Evolutionary conservation across 2,888 invertebrate genomes (phyloP), one percentile per base, ranked within the genome.

Genomic region (Antheraea yamamai): DNA sequence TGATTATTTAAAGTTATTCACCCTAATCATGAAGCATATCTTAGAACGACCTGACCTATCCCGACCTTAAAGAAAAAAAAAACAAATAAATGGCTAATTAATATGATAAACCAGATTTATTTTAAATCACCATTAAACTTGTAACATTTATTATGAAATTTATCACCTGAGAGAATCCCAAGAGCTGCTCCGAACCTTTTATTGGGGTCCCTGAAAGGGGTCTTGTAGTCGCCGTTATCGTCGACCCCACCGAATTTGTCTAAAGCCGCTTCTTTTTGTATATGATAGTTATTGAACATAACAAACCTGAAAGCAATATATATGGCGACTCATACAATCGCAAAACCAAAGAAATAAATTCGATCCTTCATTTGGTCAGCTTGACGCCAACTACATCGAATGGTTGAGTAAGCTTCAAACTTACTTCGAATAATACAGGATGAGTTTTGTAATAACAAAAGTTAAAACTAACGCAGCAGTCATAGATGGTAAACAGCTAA

Each of bases 171-270:
- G 55, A 99, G 92, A 20, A 97, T 96, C 2, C 98, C 98, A 64
- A 98, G 93, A 0, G 98, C 97, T 0, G 97, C 97, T 0, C 98
- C 98, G 82, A 98, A 97, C 81, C 98, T 95, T 91, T 98, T 98
- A 85, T 95, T 97, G 18, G 97, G 96, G 87, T 98, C 98, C 87
- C 97, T 97, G 84, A 97, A 97, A 0, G 96, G 96, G 0, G 97
- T 96, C 72, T 96, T 94, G 89, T 98, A 99, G 81, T 96, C 96
- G 3, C 99, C 99, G 61, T 97, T 96, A 7, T 96, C 96, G 58
- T 97, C 97, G 1, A 99, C 98, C 81, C 98, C 98, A 0, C 98
- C 98, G 30, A 97, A 96, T 86, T 96, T 97, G 88, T 99, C 98
- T 77, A 99, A 90, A 0, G 99, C 95, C 81, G 96, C 96, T 74